Evolutionary conservation across 64 coral and sea anemone genomes (phyloP), one percentile per base, ranked within the genome.

Genomic region (Catalaphyllia jardinei): DNA sequence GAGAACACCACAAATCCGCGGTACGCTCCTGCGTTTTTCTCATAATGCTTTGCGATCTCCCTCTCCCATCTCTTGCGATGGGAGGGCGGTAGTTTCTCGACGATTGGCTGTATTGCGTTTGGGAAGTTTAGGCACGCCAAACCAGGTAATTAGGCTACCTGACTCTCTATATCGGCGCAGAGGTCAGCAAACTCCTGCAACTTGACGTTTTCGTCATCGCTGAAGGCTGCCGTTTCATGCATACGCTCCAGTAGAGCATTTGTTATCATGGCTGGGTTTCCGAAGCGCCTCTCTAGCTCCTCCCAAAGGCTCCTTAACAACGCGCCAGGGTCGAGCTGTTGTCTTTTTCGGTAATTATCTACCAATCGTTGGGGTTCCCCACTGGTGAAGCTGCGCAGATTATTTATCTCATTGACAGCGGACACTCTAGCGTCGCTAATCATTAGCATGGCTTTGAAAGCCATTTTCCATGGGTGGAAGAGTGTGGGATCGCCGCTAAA

Each of bases 361-460:
- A 89, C 87, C 29, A 89, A 10, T 67, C 61, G 18, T 13, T 79
- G 87, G 1, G 62, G 52, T 9, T 20, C 73, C 22, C 87, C 55
- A 39, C 55, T 67, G 24, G 87, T 89, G 20, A 89, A 89, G 60
- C 72, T 79, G 2, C 55, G 67, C 18, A 89, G 52, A 46, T 89
- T 79, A 22, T 62, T 89, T 20, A 89, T 79, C 62, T 89, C 74
- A 63, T 78, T 74, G 27, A 62, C 39, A 16, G 87, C 17, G 15
- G 87, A 78, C 1, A 69, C 57, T 22, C 71, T 19, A 29, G 59
- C 28, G 35, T 89, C 87, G 3, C 6, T 29, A 22, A 89, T 24
- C 87, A n/a, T n/a, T n/a, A n/a, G n/a, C n/a, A 71, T 89, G 54
- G 74, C 75, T 79, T 79, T 78, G 19, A 89, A 89, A 12, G 87